Percentiles rank a stretch among this genome's conserved stretches.
These are phyloP conservation scores for Olivierus martensii DNA, from an alignment of 1,140 invertebrate species.

Conservation along the genomic window DNA sequence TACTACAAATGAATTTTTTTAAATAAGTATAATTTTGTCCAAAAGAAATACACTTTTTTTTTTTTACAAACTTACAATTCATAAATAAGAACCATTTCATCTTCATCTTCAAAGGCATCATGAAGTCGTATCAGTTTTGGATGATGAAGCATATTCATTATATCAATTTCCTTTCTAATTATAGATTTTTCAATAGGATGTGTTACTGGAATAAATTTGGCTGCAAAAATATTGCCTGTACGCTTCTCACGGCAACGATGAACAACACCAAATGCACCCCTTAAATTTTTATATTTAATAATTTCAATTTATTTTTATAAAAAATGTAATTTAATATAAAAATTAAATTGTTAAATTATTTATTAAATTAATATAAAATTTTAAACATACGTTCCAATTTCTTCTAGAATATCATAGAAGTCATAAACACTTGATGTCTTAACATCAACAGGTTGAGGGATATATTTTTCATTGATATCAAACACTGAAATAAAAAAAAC, in stretches of 20 bases:
- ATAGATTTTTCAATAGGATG: conserved; percentile 91
- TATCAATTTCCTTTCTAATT: conserved; percentile 95
- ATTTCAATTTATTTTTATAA: neutral
- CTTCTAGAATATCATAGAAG: conserved; percentile 96
- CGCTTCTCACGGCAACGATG: conserved; percentile 90
- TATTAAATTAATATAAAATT: neutral
- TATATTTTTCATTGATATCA: conserved; percentile 92
- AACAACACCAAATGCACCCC: conserved; percentile 95
- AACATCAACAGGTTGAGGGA: conserved; percentile 95
- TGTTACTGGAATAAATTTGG: conserved; percentile 95
- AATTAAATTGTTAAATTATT: neutral
- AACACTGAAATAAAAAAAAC: conserved; percentile 49
- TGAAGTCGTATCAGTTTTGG: conserved; percentile 94
- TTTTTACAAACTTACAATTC: conserved; percentile 69
- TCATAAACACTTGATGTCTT: conserved; percentile 91
- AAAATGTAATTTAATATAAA: neutral
- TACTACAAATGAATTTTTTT: conserved; percentile 38
- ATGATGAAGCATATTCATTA: conserved; percentile 98
- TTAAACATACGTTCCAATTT: conserved; percentile 68
- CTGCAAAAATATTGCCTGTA: conserved; percentile 94
- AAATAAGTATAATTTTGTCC: too few species aligned
- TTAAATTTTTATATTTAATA: conserved; percentile 17
- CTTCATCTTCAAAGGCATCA: conserved; percentile 97
- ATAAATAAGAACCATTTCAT: conserved; percentile 98
- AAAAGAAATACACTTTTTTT: too few species aligned